These are phyloP conservation scores for Diabrotica balteata DNA, from an alignment of 2,888 invertebrate species.

Conservation along the genomic window DNA sequence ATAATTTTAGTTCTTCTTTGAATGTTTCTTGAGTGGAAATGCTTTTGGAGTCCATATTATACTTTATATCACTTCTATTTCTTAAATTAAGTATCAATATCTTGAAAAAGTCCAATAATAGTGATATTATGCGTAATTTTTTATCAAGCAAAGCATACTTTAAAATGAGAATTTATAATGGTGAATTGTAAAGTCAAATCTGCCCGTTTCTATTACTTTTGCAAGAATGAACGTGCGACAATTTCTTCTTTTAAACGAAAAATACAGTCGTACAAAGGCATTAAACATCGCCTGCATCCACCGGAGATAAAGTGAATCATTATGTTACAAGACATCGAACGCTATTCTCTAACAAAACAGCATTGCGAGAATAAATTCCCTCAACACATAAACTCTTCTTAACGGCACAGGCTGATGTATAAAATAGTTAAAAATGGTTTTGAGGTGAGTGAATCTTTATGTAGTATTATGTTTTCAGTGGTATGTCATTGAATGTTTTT, in stretches of 20 bases:
- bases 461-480: too few relatives aligned
- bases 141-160: not conserved
- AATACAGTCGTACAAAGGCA: conserved; percentile 4
- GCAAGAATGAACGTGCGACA: not conserved
- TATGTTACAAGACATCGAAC: conserved; percentile 14
- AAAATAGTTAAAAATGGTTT: conserved; percentile 14
- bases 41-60: too few relatives aligned
- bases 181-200: not conserved
- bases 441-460: conserved; percentile 23
- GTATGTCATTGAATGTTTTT: too few relatives aligned
- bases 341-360: conserved; percentile 16
- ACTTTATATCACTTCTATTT: too few relatives aligned
- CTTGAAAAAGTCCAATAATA: too few relatives aligned
- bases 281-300: conserved; percentile 11
- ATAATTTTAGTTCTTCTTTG: too few relatives aligned
- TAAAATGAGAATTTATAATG: not conserved
- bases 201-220: conserved; percentile 1
- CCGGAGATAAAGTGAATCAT: conserved; percentile 22
- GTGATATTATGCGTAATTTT: too few relatives aligned
- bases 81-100: too few relatives aligned
- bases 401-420: conserved; percentile 24
- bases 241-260: conserved; percentile 7
- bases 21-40: too few relatives aligned
- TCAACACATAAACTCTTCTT: conserved; percentile 20
- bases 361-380: conserved; percentile 24